phyloP scores from a whole-genome alignment of 1,140 invertebrate genomes.

The Chymomyza costata region DNA sequence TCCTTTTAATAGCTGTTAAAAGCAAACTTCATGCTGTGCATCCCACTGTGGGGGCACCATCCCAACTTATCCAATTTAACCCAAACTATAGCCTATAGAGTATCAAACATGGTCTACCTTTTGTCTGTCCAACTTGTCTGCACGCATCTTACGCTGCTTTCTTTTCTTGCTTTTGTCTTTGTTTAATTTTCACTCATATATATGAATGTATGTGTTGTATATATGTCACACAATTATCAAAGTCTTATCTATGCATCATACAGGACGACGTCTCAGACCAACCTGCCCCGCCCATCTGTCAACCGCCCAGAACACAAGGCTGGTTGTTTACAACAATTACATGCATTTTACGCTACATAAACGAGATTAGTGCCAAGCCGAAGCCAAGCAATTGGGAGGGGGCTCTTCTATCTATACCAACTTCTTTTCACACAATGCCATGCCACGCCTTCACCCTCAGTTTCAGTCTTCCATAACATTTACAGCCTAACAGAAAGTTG shows the following conservation, averaged over 20 bases:
- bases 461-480: not conserved
- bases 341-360: slow-evolving; percentile 71
- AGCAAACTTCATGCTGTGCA: too few species aligned
- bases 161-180: too few species aligned
- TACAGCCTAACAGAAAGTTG: slow-evolving; percentile 35
- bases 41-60: too few species aligned
- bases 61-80: too few species aligned
- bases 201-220: not conserved
- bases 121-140: too few species aligned
- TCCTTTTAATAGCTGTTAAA: too few species aligned
- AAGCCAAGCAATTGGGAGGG: too few species aligned
- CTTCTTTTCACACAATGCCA: slow-evolving; percentile 43
- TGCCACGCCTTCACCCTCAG: slow-evolving; percentile 10
- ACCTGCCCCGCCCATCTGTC: too few species aligned
- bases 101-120: too few species aligned
- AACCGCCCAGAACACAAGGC: too few species aligned
- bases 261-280: slow-evolving; percentile 11
- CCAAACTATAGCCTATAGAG: too few species aligned
- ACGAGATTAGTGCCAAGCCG: slow-evolving; percentile 66
- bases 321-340: slow-evolving; percentile 71
- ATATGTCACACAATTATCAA: slow-evolving; percentile 65
- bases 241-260: slow-evolving; percentile 62
- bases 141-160: too few species aligned
- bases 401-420: slow-evolving; percentile 53
- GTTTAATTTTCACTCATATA: slow-evolving; percentile 30